Evolutionary conservation across 1,140 invertebrate genomes (phyloP).

Genomic region (Micrasema minimum): DNA sequence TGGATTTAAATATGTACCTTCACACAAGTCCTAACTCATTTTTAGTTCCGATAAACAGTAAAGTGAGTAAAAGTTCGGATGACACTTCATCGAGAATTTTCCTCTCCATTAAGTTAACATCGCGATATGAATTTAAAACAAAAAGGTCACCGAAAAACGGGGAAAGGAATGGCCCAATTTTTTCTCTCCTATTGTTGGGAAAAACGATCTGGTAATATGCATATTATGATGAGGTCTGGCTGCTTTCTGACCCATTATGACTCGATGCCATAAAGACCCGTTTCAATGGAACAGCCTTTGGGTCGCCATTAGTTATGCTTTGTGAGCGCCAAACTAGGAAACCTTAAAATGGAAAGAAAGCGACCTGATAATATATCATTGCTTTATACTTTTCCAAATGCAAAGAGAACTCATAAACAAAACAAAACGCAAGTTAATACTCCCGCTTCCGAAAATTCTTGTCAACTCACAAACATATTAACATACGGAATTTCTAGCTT

Average conservation of each 20-base stretch:
- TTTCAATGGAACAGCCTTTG: neutral
- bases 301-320: constrained; percentile 17
- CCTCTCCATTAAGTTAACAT: constrained; percentile 31
- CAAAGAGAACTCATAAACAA: no score
- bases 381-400: no score
- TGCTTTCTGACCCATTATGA: constrained; percentile 12
- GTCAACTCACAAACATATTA: no score
- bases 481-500: no score
- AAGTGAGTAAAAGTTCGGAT: no score
- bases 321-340: constrained; percentile 8
- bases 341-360: constrained; percentile 6
- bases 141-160: constrained; percentile 18
- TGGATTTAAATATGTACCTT: no score
- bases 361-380: neutral
- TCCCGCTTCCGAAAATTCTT: no score
- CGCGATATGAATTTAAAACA: constrained; percentile 37
- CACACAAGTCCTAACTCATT: no score
- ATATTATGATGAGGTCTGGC: constrained; percentile 26
- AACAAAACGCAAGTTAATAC: no score
- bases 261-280: constrained; percentile 5
- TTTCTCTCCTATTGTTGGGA: constrained; percentile 33
- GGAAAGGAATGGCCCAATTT: constrained; percentile 18
- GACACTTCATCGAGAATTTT: constrained; percentile 34
- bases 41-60: no score
- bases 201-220: constrained; percentile 9